Evolutionary conservation across 2,113 vertebrate species (phyloP).

Genomic region (Halichoeres trimaculatus): DNA sequence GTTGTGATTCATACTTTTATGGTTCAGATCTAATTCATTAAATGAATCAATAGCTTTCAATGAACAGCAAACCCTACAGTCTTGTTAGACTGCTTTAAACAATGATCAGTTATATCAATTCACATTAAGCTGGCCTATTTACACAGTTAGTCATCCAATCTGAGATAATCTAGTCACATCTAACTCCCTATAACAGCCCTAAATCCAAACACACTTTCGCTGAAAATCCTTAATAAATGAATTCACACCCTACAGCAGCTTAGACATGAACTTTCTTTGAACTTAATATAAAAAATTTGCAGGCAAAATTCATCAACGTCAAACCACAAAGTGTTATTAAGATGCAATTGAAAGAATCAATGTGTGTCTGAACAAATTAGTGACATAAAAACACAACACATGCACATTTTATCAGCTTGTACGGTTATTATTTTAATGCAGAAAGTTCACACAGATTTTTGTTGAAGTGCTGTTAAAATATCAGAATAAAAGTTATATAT

Average conservation of each 20-base stretch:
- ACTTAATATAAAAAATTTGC: neutral
- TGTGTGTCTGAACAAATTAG: too few species aligned
- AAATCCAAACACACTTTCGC: neutral
- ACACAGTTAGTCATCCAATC: constrained; percentile 29
- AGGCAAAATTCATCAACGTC: neutral
- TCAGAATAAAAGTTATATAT: neutral
- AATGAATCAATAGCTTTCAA: constrained; percentile 59
- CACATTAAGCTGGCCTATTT: constrained; percentile 27
- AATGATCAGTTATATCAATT: constrained; percentile 43
- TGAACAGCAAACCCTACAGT: constrained; percentile 31
- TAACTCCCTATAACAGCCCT: constrained; percentile 5
- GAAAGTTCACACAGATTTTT: neutral
- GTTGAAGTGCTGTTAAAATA: too few species aligned
- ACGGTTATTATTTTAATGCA: neutral
- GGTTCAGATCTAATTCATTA: constrained; percentile 52
- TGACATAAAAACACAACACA: neutral
- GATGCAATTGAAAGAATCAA: too few species aligned
- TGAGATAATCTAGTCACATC: constrained; percentile 38
- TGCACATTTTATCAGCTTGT: neutral
- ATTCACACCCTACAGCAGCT: neutral
- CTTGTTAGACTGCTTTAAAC: constrained; percentile 36
- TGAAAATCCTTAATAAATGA: constrained; percentile 16
- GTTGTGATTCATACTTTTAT: constrained; percentile 36
- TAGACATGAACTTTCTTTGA: neutral
- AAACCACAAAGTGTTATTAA: too few species aligned